Evolutionary conservation across 2,888 invertebrate genomes (phyloP).

Genomic region (Xanthorhoe spadicearia): DNA sequence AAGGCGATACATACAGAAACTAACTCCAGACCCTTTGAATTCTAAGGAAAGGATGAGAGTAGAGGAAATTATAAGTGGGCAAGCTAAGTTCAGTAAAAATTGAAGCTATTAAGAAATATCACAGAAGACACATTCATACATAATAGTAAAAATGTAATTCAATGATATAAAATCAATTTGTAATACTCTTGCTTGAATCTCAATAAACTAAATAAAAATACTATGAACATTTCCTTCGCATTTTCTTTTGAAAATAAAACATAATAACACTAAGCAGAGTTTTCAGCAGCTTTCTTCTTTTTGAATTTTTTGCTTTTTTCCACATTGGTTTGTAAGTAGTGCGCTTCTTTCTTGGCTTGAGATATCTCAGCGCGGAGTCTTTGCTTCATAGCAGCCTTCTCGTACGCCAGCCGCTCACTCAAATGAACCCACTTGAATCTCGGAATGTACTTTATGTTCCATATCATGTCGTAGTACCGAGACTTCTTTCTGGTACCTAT

Average conservation of each 20-base stretch:
- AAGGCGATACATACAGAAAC: constrained; percentile 73
- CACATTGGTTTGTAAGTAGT: constrained; percentile 93
- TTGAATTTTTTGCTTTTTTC: constrained; percentile 90
- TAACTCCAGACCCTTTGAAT: constrained; percentile 72
- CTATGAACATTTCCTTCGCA: background rate
- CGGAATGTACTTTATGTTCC: constrained; percentile 98
- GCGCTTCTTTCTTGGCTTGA: constrained; percentile 95
- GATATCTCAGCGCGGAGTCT: constrained; percentile 93
- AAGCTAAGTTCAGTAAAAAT: constrained; percentile 63
- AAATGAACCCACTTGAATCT: constrained; percentile 98
- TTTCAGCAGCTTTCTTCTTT: constrained; percentile 64
- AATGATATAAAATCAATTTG: too few species aligned
- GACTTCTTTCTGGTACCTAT: constrained; percentile 94
- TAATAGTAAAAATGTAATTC: too few species aligned
- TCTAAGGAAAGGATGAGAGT: constrained; percentile 73
- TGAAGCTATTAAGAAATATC: constrained; percentile 44
- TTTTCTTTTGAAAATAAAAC: background rate
- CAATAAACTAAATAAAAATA: constrained; percentile 1
- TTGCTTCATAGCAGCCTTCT: constrained; percentile 94
- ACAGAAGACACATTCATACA: background rate
- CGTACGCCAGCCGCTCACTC: constrained; percentile 96
- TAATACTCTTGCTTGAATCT: constrained; percentile 7
- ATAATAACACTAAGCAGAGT: constrained; percentile 39
- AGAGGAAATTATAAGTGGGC: constrained; percentile 76
- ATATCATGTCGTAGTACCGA: constrained; percentile 94